A percentile compares a stretch with the other conserved stretches of the same genome.
Evolutionary conservation across 2,797 vertebrate genomes (phyloP).

Genomic region (Sciurus vulgaris): DNA sequence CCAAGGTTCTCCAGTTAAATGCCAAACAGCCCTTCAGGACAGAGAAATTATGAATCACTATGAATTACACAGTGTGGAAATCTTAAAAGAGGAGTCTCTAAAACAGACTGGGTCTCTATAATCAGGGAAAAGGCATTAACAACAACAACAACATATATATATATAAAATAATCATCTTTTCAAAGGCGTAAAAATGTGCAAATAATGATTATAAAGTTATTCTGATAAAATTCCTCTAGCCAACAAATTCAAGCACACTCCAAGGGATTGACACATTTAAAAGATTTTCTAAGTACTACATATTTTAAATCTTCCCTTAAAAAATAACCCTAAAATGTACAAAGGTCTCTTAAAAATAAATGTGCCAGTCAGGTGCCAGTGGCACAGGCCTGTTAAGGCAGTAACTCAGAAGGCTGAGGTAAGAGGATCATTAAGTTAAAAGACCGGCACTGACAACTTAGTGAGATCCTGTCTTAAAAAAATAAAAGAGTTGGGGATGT

Average conservation of each 20-base stretch:
- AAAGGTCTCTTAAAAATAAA: slow-evolving; percentile 13
- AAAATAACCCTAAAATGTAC: neutral
- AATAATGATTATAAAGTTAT: neutral
- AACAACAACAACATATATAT: neutral
- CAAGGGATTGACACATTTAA: neutral
- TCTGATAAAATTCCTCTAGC: neutral
- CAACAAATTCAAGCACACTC: neutral
- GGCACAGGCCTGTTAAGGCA: neutral
- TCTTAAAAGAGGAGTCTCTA: neutral
- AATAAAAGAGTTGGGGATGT: neutral
- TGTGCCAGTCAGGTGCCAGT: neutral
- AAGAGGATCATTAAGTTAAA: neutral
- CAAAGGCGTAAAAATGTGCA: slow-evolving; percentile 18
- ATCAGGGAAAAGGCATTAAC: slow-evolving; percentile 36
- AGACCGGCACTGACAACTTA: neutral
- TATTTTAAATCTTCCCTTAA: slow-evolving; percentile 45
- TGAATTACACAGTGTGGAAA: neutral
- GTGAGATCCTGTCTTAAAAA: neutral
- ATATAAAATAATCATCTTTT: neutral
- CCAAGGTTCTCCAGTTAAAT: slow-evolving; percentile 5
- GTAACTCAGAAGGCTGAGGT: neutral
- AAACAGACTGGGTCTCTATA: neutral
- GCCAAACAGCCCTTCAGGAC: neutral
- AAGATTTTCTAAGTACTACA: neutral
- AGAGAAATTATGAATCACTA: slow-evolving; percentile 53